Evolutionary conservation across 2,888 invertebrate genomes (phyloP), one percentile per base, ranked within the genome.

Genomic region (Platycheirus rosarum): DNA sequence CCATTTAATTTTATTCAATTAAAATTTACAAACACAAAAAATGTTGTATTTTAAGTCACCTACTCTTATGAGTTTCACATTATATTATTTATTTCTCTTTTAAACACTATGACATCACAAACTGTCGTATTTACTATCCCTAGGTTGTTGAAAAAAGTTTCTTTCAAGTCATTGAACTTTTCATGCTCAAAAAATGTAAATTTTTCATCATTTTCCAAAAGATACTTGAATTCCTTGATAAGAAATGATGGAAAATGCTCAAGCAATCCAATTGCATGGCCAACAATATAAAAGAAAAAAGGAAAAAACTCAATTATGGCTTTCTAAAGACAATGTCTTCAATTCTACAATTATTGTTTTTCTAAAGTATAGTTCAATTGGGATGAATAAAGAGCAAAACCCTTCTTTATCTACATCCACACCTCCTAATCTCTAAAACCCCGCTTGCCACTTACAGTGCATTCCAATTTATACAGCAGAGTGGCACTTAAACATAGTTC

Each of bases 401-500:
- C 60, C 42, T 29, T 60, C 42, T 40, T 42, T 29, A 42, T 60
- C 60, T 60, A 29, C 44, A 60, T 44, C 16, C 42, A 29, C 60
- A 26, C n/a, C 44, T 44, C 49, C 14, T 60, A 40, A 57, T 16
- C 23, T 16, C 0, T 44, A 16, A n/a, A 20, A 20, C 8, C n/a
- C 23, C 13, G 4, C 53, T 2, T 18, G 6, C 23, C 51, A 32
- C 35, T n/a, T 23, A 18, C 42, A 51, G 14, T 51, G 48, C 16
- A 16, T 16, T 51, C 16, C 32, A 0, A 53, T 18, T 55, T 35
- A 18, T 13, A 18, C 37, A 40, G 37, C 6, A 40, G 37, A 3
- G 13, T 13, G 13, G 37, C 23, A 18, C 16, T 26, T 37, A 20
- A 14, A 42, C 48, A 57, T 57, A 75, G 79, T 80, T 80, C 79